phyloP scores from a whole-genome alignment of 2,888 invertebrate species.

The Nycteola revayana region DNA sequence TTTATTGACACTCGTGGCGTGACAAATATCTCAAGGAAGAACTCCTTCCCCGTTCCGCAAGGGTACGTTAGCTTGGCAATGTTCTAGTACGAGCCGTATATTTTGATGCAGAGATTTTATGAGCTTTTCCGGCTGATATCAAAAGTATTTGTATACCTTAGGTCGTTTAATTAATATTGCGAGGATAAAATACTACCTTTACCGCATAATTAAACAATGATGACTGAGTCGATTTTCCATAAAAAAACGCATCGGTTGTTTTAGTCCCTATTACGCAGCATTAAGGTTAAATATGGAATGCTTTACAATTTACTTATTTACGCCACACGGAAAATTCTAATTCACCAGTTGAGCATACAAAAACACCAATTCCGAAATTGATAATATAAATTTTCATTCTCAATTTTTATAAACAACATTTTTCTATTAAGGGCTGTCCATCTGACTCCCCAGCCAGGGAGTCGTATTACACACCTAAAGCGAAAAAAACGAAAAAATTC shows the following conservation, averaged over 20 bases:
- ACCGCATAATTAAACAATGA: too few species aligned
- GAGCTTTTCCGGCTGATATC: too few species aligned
- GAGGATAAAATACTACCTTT: too few species aligned
- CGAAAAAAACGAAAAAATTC: conserved; percentile 58
- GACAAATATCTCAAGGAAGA: conserved; percentile 74
- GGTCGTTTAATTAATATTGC: too few species aligned
- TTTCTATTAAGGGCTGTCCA: conserved; percentile 76
- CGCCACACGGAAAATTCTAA: too few species aligned
- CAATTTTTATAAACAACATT: conserved; percentile 61
- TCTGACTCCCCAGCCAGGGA: conserved; percentile 54
- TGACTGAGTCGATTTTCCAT: too few species aligned
- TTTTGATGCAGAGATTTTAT: conserved; percentile 24
- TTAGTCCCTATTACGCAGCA: too few species aligned
- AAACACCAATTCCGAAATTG: conserved; percentile 47
- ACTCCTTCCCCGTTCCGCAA: conserved; percentile 33
- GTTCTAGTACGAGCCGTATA: conserved; percentile 28
- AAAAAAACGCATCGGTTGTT: too few species aligned
- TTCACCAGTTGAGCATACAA: conserved; percentile 33
- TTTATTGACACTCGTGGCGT: conserved; percentile 80
- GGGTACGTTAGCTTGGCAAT: conserved; percentile 23
- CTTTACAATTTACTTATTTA: too few species aligned
- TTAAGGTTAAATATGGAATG: too few species aligned
- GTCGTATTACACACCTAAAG: conserved; percentile 71
- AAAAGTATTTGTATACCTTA: too few species aligned
- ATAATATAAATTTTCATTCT: conserved; percentile 67